Percentiles rank a stretch among this genome's conserved stretches.
phyloP scores from a whole-genome alignment of 2,888 invertebrate genomes.

The Noctua pronuba region DNA sequence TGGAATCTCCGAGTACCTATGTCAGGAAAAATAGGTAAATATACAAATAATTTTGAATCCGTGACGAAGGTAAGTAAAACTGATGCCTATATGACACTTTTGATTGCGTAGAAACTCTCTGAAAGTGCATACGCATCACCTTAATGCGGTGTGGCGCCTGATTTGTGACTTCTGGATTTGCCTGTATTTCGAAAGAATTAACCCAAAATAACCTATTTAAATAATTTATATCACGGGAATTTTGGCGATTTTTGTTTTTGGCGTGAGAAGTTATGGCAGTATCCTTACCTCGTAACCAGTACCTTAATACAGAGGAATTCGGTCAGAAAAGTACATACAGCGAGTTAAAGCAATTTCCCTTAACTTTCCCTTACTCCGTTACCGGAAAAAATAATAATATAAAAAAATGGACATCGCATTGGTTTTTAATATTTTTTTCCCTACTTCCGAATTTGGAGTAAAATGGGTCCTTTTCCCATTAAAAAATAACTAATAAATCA shows the following conservation, averaged over 20 bases:
- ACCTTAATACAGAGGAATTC: background rate
- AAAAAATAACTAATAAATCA: background rate
- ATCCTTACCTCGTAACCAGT: background rate
- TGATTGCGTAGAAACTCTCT: background rate
- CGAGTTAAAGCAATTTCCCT: background rate
- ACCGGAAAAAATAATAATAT: background rate
- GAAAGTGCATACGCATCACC: background rate
- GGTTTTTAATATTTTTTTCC: background rate
- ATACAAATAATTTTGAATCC: background rate
- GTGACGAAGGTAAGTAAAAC: conserved; percentile 8
- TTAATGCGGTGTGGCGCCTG: background rate
- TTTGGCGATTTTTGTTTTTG: background rate
- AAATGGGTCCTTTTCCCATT: background rate
- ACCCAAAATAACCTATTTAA: background rate
- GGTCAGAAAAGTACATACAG: background rate
- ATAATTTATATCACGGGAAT: background rate
- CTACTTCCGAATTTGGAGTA: background rate
- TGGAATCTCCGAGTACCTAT: conserved; percentile 81
- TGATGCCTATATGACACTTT: background rate
- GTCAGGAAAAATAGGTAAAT: conserved; percentile 14
- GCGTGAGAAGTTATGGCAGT: background rate
- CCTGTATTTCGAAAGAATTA: background rate
- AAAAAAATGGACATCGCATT: background rate
- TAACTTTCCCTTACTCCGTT: background rate
- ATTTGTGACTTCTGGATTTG: background rate